Percentiles rank a stretch among this genome's conserved stretches.
Conservation (phyloP, 2,888 invertebrate species). For the Ectemnius cavifrons region DNA sequence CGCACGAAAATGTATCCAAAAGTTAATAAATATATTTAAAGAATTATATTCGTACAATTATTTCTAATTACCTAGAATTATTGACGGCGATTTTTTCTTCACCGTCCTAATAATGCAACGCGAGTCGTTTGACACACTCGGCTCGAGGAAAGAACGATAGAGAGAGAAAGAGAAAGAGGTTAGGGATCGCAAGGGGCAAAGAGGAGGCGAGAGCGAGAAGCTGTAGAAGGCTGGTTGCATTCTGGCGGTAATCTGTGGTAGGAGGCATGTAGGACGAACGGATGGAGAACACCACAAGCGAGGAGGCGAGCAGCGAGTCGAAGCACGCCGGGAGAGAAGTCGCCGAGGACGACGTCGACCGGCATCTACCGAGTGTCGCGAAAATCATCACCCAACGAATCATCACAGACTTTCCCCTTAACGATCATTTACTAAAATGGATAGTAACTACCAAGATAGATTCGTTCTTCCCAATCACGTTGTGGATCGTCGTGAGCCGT, state of each 20-base stretch:
- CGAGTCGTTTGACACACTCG: background rate
- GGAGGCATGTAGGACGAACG: slow-evolving; percentile 76
- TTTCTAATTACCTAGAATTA: too few relatives aligned
- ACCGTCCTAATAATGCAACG: too few relatives aligned
- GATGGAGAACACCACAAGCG: slow-evolving; percentile 68
- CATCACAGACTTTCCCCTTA: too few relatives aligned
- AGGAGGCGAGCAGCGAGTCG: slow-evolving; percentile 46
- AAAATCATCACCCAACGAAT: background rate
- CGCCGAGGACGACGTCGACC: slow-evolving; percentile 27
- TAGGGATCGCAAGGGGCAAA: background rate
- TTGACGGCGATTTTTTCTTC: too few relatives aligned
- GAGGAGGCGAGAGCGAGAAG: slow-evolving; percentile 40
- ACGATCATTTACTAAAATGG: too few relatives aligned
- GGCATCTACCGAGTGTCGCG: slow-evolving; percentile 12
- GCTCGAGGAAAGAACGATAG: too few relatives aligned
- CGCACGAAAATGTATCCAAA: too few relatives aligned
- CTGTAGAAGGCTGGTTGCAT: slow-evolving; percentile 69
- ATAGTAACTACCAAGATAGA: too few relatives aligned
- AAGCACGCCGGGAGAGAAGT: slow-evolving; percentile 52
- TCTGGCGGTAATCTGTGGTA: slow-evolving; percentile 73
- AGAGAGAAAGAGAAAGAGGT: slow-evolving; percentile 47
- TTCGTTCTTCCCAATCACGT: too few relatives aligned
- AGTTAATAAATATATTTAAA: too few relatives aligned
- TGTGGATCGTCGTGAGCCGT: too few relatives aligned
- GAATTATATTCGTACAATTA: too few relatives aligned